Percentiles rank a stretch among this genome's conserved stretches.
phyloP scores from a whole-genome alignment of 2,888 invertebrate species.

The Ophioninae sp. region DNA sequence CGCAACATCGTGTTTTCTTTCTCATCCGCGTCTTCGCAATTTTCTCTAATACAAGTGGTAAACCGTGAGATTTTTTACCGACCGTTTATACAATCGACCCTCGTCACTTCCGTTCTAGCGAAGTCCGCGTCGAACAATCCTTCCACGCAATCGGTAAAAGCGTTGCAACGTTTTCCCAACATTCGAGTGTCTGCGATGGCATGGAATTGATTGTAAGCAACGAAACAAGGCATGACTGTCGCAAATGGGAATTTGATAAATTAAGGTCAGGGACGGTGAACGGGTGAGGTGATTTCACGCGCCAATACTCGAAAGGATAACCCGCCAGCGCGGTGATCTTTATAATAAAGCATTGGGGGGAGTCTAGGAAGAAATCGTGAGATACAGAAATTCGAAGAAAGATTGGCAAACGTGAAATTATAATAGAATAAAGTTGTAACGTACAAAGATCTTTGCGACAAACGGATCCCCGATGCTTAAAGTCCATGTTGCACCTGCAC shows the following conservation, averaged over 20 bases:
- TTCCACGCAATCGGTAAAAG: conserved; percentile 72
- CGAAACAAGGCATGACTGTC: not conserved
- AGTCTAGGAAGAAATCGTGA: too few relatives aligned
- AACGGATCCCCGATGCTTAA: conserved; percentile 71
- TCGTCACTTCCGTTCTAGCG: conserved; percentile 68
- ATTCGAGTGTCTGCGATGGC: conserved; percentile 55
- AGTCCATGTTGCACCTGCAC: conserved; percentile 72
- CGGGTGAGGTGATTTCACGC: too few relatives aligned
- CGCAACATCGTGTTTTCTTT: not conserved
- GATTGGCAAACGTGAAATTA: not conserved
- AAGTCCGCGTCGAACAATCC: conserved; percentile 70
- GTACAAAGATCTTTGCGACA: conserved; percentile 72
- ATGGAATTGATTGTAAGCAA: not conserved
- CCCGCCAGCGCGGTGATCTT: not conserved
- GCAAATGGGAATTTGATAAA: not conserved
- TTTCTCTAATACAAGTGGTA: not conserved
- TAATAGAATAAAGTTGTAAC: conserved; percentile 47
- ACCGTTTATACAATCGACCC: conserved; percentile 75
- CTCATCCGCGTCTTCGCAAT: not conserved
- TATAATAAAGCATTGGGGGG: too few relatives aligned
- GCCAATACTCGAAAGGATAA: too few relatives aligned
- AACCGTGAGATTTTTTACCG: conserved; percentile 17
- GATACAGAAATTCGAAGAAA: too few relatives aligned
- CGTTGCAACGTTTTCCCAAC: conserved; percentile 67
- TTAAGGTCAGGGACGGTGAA: not conserved